A percentile compares a stretch with the other conserved stretches of the same genome.
These are phyloP conservation scores for Lysiphlebus fabarum DNA, from an alignment of 1,140 invertebrate species.

Conservation along the genomic window DNA sequence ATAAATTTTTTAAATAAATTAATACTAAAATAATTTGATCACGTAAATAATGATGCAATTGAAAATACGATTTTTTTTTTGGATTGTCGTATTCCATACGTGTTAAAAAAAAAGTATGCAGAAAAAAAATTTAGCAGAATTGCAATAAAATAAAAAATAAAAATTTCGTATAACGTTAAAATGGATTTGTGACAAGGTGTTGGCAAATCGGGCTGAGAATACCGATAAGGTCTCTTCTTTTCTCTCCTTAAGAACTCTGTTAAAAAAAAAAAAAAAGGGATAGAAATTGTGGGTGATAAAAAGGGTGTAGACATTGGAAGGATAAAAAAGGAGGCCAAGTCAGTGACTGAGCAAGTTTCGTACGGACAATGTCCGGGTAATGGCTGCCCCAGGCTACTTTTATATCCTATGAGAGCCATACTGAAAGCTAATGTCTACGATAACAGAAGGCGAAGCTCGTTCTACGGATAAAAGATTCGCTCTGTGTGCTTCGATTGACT, in stretches of 20 bases:
- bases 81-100: not conserved
- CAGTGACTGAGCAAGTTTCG: constrained; percentile 28
- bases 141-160: constrained; percentile 28
- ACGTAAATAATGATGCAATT: no score
- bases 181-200: constrained; percentile 52
- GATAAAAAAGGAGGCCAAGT: constrained; percentile 19
- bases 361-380: constrained; percentile 52
- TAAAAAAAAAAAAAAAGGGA: constrained; percentile 18
- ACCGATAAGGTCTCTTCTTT: constrained; percentile 38
- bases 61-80: no score
- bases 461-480: no score
- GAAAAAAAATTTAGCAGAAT: constrained; percentile 27
- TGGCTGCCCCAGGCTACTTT: constrained; percentile 50
- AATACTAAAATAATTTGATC: no score
- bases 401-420: constrained; percentile 42
- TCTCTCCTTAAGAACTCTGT: constrained; percentile 11
- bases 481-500: no score
- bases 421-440: constrained; percentile 52
- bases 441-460: constrained; percentile 33
- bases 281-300: constrained; percentile 15
- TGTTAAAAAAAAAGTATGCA: constrained; percentile 1
- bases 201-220: constrained; percentile 40
- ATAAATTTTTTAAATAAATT: no score
- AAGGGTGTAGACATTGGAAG: constrained; percentile 6
- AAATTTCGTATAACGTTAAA: constrained; percentile 41